Evolutionary conservation across 2,113 vertebrate genomes (phyloP).

Genomic region (Prunella fulvescens): DNA sequence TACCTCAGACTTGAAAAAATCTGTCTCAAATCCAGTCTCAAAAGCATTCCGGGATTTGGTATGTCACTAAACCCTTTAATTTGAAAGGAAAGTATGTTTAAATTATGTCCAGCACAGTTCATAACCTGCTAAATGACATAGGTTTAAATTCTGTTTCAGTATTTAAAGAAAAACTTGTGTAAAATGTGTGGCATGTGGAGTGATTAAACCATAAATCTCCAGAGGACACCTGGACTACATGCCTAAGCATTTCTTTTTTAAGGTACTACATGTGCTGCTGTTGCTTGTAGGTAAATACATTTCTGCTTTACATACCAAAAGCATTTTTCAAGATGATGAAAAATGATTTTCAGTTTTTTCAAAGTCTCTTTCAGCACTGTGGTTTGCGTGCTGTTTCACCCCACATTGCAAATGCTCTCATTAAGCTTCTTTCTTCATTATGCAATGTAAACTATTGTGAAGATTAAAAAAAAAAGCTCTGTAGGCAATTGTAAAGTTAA

Average conservation of each 20-base stretch:
- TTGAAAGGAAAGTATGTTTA: not conserved
- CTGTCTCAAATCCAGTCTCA: conserved; percentile 94
- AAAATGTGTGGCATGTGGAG: not conserved
- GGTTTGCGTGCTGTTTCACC: not conserved
- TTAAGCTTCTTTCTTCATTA: conserved; percentile 4
- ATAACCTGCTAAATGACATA: not conserved
- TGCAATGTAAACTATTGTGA: not conserved
- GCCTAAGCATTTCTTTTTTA: not conserved
- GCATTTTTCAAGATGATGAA: not conserved
- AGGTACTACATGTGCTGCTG: not conserved
- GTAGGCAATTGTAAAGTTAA: not conserved
- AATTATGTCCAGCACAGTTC: not conserved
- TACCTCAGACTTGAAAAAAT: conserved; percentile 97
- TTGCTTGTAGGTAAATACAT: not conserved
- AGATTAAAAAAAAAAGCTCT: not conserved
- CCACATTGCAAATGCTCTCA: not conserved
- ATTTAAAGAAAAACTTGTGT: not conserved
- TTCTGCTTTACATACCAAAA: not conserved
- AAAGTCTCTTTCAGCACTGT: not conserved
- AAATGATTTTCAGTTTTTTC: not conserved
- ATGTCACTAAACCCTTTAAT: conserved; percentile 42
- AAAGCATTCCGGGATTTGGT: conserved; percentile 96
- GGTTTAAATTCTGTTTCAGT: not conserved
- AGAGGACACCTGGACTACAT: not conserved
- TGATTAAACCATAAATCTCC: not conserved